phyloP scores from a whole-genome alignment of 2,113 vertebrate species.

The Peucedramus taeniatus region DNA sequence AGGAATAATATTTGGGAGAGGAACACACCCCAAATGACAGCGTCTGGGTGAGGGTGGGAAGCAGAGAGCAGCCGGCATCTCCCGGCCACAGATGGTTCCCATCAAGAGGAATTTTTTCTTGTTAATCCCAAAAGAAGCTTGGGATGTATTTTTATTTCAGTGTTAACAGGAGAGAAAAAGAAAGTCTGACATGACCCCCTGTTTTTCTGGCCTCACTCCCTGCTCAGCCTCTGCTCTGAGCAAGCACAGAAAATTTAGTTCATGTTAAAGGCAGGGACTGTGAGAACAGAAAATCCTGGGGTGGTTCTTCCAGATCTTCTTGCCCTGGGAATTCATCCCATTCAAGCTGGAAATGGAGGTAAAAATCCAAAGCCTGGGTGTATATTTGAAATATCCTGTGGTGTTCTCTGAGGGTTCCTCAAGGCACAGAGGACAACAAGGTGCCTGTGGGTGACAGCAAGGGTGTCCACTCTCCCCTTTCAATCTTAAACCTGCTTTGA shows the following conservation, averaged over 20 bases:
- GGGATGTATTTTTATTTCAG: slow-evolving; percentile 24
- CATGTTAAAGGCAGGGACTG: background rate
- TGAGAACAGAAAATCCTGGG: background rate
- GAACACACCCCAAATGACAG: background rate
- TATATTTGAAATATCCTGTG: background rate
- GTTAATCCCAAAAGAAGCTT: slow-evolving; percentile 42
- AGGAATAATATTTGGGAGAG: slow-evolving; percentile 36
- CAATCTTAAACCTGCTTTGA: background rate
- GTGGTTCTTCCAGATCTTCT: background rate
- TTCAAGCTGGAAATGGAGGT: background rate
- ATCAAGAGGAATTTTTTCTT: slow-evolving; percentile 15
- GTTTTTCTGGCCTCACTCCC: background rate
- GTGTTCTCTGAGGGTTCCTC: background rate
- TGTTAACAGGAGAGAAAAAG: slow-evolving; percentile 2
- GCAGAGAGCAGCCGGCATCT: background rate
- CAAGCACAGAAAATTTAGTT: background rate
- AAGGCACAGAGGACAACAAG: fast-evolving
- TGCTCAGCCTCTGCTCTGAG: background rate
- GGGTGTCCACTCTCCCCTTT: background rate
- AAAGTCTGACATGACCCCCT: background rate
- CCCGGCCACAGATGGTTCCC: slow-evolving; percentile 31
- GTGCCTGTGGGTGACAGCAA: background rate
- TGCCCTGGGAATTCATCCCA: background rate
- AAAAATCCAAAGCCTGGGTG: background rate
- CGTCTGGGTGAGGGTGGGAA: background rate